These are phyloP conservation scores for Acanthurus lineatus DNA, from an alignment of 2,797 vertebrate species.

Conservation along the genomic window DNA sequence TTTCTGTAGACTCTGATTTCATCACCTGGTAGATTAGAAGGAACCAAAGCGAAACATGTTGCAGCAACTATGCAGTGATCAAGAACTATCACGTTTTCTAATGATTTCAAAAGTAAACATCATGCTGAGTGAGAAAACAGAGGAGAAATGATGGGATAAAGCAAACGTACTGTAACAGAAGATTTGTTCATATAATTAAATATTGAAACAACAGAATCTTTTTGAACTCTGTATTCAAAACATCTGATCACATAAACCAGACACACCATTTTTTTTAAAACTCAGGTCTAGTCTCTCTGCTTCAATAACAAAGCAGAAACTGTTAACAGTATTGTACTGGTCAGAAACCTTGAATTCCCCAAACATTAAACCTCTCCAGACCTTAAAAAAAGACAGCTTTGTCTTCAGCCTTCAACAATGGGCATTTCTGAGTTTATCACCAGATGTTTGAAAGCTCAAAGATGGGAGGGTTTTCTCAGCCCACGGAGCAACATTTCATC, in stretches of 20 bases:
- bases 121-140: too few species aligned
- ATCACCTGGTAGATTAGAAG: neutral
- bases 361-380: slow-evolving; percentile 7
- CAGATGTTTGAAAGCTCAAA: slow-evolving; percentile 32
- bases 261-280: neutral
- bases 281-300: neutral
- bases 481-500: slow-evolving; percentile 28
- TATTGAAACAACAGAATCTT: too few species aligned
- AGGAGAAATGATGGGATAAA: too few species aligned
- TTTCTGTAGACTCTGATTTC: slow-evolving; percentile 29
- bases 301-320: neutral
- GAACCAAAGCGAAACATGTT: slow-evolving; percentile 1
- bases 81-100: neutral
- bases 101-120: neutral
- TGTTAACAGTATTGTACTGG: neutral
- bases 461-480: slow-evolving; percentile 32
- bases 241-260: neutral
- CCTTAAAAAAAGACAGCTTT: slow-evolving; percentile 23
- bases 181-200: too few species aligned
- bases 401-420: neutral
- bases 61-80: neutral
- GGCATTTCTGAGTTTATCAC: slow-evolving; percentile 32
- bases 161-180: too few species aligned
- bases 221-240: too few species aligned
- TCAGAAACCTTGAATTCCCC: neutral